Evolutionary conservation across 2,797 vertebrate species (phyloP).

Genomic region (Microctenopoma lineatum): DNA sequence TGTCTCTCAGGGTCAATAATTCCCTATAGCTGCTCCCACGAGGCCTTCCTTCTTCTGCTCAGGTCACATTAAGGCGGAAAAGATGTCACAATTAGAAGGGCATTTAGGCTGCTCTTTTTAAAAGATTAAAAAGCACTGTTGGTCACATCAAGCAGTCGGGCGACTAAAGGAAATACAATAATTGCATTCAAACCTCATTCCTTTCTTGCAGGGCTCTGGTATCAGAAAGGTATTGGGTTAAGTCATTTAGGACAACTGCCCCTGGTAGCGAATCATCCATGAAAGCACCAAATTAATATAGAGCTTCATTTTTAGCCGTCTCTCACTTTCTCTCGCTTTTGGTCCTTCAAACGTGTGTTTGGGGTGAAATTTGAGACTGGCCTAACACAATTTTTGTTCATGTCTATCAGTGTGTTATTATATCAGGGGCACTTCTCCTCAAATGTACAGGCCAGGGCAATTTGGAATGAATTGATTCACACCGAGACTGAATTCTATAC

Average conservation of each 20-base stretch:
- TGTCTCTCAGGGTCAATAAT: slow-evolving; percentile 76
- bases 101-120: slow-evolving; percentile 82
- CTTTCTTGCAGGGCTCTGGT: slow-evolving; percentile 83
- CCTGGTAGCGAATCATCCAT: slow-evolving; percentile 91
- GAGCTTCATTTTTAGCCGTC: slow-evolving; percentile 92
- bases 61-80: slow-evolving; percentile 82
- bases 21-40: slow-evolving; percentile 74
- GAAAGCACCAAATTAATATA: slow-evolving; percentile 98
- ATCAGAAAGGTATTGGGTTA: slow-evolving; percentile 89
- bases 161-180: slow-evolving; percentile 84
- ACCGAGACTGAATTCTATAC: slow-evolving; percentile 88
- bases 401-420: slow-evolving; percentile 99
- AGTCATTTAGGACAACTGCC: slow-evolving; percentile 89
- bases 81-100: slow-evolving; percentile 85
- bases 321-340: slow-evolving; percentile 76
- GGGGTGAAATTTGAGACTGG: slow-evolving; percentile 93
- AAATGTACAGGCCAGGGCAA: slow-evolving; percentile 97
- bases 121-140: slow-evolving; percentile 84
- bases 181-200: slow-evolving; percentile 90
- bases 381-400: slow-evolving; percentile 95
- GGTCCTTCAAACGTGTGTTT: slow-evolving; percentile 91
- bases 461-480: slow-evolving; percentile 98
- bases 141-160: slow-evolving; percentile 73
- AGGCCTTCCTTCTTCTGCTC: slow-evolving; percentile 70
- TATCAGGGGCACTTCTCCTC: slow-evolving; percentile 97